Evolutionary conservation across 2,113 vertebrate species (phyloP).

Genomic region (Pachycephala philippinensis): DNA sequence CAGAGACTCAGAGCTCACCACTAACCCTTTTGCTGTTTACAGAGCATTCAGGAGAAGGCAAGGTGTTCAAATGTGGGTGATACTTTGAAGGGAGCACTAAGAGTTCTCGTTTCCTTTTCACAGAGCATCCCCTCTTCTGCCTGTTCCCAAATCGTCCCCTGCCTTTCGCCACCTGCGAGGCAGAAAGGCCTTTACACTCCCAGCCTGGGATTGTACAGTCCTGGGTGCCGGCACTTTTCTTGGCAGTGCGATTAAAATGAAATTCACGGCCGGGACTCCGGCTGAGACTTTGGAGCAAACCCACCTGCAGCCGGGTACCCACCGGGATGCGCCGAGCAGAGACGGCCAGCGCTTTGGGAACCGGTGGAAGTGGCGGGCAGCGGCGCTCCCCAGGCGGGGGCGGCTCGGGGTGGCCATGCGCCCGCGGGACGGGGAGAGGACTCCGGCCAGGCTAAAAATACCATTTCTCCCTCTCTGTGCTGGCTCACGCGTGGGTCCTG

Average conservation of each 20-base stretch:
- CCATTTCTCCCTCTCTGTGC: not conserved
- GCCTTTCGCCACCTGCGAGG: not conserved
- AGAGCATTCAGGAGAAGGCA: not conserved
- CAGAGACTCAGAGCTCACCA: not conserved
- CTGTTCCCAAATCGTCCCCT: not conserved
- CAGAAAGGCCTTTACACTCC: not conserved
- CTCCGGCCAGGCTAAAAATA: not conserved
- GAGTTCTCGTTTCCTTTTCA: not conserved
- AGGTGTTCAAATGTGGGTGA: not conserved
- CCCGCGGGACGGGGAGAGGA: not conserved
- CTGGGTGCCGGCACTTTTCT: not conserved
- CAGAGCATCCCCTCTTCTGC: not conserved
- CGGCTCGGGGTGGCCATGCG: too few relatives aligned
- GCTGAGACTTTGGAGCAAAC: not conserved
- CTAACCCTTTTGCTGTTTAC: not conserved
- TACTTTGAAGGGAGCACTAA: not conserved
- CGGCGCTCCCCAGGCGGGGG: accelerated
- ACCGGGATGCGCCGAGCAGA: not conserved
- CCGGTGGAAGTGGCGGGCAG: not conserved
- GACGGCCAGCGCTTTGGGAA: accelerated
- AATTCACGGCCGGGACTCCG: not conserved
- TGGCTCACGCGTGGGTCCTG: not conserved
- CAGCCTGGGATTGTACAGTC: not conserved
- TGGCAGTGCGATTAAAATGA: not conserved
- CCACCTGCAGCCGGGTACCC: not conserved